Evolutionary conservation across 2,797 vertebrate genomes (phyloP).

Genomic region (Numenius phaeopus): DNA sequence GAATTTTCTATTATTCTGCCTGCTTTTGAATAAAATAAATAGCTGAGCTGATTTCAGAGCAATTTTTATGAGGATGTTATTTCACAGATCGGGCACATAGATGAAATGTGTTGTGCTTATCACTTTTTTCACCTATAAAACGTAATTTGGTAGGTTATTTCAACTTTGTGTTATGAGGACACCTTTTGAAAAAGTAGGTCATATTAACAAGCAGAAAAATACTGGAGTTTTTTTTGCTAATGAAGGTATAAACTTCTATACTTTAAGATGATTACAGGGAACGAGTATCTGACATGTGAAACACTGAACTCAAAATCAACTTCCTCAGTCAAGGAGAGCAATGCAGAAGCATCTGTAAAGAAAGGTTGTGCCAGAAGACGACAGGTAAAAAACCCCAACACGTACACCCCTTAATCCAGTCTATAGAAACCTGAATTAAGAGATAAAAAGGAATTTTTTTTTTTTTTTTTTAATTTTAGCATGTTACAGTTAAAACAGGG

Average conservation of each 20-base stretch:
- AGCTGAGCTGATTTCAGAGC: not conserved
- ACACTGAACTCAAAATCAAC: not conserved
- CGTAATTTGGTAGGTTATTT: not conserved
- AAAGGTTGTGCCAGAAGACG: conserved; percentile 12
- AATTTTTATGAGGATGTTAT: not conserved
- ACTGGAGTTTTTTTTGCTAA: not conserved
- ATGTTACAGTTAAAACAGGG: not conserved
- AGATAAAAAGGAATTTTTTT: not conserved
- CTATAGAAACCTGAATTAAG: not conserved
- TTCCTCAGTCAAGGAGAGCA: not conserved
- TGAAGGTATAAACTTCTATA: not conserved
- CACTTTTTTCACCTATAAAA: not conserved
- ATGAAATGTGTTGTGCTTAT: not conserved
- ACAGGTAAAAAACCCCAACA: not conserved
- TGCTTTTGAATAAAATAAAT: not conserved
- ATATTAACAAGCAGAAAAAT: not conserved
- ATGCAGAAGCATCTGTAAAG: not conserved
- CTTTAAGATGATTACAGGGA: conserved; percentile 1
- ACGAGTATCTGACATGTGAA: not conserved
- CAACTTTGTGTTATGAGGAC: not conserved
- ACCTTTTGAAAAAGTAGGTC: not conserved
- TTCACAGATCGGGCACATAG: not conserved
- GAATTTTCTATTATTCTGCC: not conserved
- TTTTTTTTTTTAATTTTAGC: not conserved
- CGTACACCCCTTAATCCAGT: not conserved